These are phyloP conservation scores for Pachydiplax longipennis DNA, from an alignment of 2,888 invertebrate species.

Conservation along the genomic window DNA sequence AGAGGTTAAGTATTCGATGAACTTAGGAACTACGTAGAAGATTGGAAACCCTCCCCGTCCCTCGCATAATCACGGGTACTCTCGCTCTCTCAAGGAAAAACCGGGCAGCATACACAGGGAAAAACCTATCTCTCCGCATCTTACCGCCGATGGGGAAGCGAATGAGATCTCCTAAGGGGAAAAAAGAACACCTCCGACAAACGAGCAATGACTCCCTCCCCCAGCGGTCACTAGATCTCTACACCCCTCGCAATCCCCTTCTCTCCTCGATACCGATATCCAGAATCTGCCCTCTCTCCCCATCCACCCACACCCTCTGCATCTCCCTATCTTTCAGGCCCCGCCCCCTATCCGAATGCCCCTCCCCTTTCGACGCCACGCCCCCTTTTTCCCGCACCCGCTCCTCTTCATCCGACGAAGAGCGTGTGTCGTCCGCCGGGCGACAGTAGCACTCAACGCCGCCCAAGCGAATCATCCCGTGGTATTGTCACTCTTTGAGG, in stretches of 20 bases:
- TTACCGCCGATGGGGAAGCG: background rate
- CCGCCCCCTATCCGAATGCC: background rate
- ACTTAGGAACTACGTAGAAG: too few species aligned
- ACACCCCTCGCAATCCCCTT: background rate
- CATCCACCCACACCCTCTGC: background rate
- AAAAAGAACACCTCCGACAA: background rate
- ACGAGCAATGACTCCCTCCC: background rate
- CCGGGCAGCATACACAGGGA: background rate
- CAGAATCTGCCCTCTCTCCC: background rate
- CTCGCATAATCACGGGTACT: background rate
- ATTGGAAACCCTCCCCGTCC: background rate
- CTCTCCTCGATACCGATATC: constrained; percentile 31
- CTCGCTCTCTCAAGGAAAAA: background rate
- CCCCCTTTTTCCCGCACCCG: background rate
- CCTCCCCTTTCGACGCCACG: background rate
- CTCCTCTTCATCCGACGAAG: background rate
- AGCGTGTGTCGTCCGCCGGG: background rate
- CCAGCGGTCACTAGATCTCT: background rate
- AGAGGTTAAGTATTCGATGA: too few species aligned
- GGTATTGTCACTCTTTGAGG: background rate
- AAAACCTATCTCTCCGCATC: background rate
- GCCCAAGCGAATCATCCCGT: background rate
- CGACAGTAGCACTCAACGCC: constrained; percentile 32
- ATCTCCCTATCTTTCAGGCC: background rate
- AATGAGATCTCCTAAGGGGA: background rate